phyloP scores from a whole-genome alignment of 2,888 invertebrate species.

The Aleiodes leptofemur region DNA sequence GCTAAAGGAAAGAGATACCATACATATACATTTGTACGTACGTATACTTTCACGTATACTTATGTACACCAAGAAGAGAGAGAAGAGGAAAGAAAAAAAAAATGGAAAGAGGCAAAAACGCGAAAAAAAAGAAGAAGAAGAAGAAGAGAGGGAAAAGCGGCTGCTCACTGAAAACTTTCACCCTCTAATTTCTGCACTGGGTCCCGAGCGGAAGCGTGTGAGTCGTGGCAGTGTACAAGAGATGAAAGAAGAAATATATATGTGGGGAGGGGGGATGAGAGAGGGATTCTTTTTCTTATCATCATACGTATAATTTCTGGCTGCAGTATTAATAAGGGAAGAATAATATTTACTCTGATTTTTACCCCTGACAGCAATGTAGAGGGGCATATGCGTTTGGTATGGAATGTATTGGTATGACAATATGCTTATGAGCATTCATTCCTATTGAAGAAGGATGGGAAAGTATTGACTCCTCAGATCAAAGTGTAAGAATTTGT shows the following conservation, averaged over 20 bases:
- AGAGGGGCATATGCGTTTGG: no score
- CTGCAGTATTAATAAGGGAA: background rate
- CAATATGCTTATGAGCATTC: no score
- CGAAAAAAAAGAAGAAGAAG: background rate
- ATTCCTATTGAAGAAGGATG: no score
- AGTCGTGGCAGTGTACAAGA: constrained; percentile 22
- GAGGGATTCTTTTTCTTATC: constrained; percentile 15
- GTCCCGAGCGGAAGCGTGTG: constrained; percentile 37
- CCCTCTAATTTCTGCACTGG: constrained; percentile 59
- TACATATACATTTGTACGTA: constrained; percentile 31
- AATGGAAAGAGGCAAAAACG: constrained; percentile 4
- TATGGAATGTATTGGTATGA: no score
- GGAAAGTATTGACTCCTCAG: no score
- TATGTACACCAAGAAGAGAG: background rate
- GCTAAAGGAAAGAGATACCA: constrained; percentile 49
- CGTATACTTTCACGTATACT: constrained; percentile 44
- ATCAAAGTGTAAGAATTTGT: no score
- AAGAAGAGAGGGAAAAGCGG: background rate
- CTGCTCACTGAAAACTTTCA: constrained; percentile 61
- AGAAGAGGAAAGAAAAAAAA: background rate
- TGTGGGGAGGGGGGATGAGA: background rate
- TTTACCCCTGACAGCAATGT: background rate
- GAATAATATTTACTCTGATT: constrained; percentile 16
- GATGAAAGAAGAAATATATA: constrained; percentile 28
- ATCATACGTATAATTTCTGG: constrained; percentile 31